Evolutionary conservation across 2,888 invertebrate genomes (phyloP).

Genomic region (Microctonus brassicae): DNA sequence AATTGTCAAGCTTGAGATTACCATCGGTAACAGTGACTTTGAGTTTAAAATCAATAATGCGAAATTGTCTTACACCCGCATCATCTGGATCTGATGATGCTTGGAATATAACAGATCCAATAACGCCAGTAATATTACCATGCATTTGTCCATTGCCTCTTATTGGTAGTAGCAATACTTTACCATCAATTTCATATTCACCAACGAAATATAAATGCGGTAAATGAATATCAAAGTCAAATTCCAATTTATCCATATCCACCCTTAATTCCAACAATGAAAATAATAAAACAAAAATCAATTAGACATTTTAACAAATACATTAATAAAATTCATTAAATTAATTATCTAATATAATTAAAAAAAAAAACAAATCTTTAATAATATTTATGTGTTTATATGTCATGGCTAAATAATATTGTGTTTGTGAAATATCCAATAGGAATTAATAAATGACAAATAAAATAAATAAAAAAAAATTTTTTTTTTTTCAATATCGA

Average conservation of each 20-base stretch:
- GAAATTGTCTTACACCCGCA: conserved; percentile 71
- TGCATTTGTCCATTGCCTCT: conserved; percentile 74
- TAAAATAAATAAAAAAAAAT: background rate
- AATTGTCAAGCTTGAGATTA: conserved; percentile 72
- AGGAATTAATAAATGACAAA: background rate
- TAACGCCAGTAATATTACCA: conserved; percentile 75
- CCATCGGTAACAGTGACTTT: conserved; percentile 72
- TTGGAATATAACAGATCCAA: conserved; percentile 70
- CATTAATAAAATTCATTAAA: too few species aligned
- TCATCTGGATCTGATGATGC: conserved; percentile 60
- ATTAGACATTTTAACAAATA: background rate
- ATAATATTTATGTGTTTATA: background rate
- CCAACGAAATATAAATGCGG: conserved; percentile 74
- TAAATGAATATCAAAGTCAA: conserved; percentile 71
- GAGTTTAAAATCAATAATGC: conserved; percentile 72
- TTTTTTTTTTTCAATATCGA: too few species aligned
- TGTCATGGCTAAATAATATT: background rate
- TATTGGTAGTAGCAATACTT: conserved; percentile 73
- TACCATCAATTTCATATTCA: conserved; percentile 73
- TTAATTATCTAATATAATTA: conserved; percentile 50
- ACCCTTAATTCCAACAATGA: too few species aligned
- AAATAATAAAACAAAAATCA: background rate
- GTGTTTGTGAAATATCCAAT: conserved; percentile 18
- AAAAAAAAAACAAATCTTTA: background rate
- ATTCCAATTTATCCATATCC: conserved; percentile 71